These are phyloP conservation scores for Octopus sinensis DNA, from an alignment of 1,140 invertebrate species.

Conservation along the genomic window DNA sequence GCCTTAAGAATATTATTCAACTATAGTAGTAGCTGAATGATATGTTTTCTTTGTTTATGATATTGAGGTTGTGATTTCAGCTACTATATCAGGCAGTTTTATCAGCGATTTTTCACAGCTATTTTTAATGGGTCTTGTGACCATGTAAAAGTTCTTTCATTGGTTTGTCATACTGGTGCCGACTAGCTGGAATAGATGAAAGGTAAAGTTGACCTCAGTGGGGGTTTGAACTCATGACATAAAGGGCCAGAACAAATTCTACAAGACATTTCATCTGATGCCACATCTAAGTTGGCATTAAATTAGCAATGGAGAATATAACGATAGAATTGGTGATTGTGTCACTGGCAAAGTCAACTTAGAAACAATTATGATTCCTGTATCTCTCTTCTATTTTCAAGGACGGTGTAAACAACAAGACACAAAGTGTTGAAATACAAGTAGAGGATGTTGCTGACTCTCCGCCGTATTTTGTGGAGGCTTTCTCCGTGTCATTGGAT, in stretches of 20 bases:
- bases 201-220: not conserved
- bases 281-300: not conserved
- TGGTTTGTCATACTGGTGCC: too few species aligned
- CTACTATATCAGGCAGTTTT: too few species aligned
- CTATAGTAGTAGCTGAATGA: too few species aligned
- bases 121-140: too few species aligned
- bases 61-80: too few species aligned
- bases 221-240: not conserved
- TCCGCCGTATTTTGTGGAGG: not conserved
- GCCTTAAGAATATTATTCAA: too few species aligned
- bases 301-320: not conserved
- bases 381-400: not conserved
- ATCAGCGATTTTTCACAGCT: too few species aligned
- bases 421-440: not conserved
- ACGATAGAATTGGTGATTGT: not conserved
- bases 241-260: not conserved
- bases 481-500: not conserved
- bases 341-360: not conserved
- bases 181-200: too few species aligned
- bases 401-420: not conserved
- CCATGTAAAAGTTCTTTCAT: too few species aligned
- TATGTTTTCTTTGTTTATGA: too few species aligned
- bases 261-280: not conserved
- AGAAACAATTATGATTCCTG: not conserved
- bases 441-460: not conserved